These are phyloP conservation scores for Barnardius zonarius DNA, from an alignment of 2,113 vertebrate genomes.

Conservation along the genomic window DNA sequence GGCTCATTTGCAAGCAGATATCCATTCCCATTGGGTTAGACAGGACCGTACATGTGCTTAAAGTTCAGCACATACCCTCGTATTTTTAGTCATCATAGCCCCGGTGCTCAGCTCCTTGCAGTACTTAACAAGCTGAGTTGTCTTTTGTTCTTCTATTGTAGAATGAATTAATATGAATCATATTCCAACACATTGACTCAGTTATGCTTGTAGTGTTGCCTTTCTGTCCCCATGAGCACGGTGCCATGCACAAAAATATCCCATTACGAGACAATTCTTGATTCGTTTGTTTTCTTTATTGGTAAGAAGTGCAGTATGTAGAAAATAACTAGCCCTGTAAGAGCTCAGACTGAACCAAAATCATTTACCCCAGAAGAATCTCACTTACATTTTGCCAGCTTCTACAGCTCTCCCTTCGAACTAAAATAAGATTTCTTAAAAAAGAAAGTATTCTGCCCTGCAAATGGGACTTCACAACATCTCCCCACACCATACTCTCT, in stretches of 20 bases:
- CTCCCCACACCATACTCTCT: neutral
- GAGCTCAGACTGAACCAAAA: constrained; percentile 12
- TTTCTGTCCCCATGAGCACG: neutral
- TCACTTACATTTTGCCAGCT: neutral
- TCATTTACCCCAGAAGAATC: neutral
- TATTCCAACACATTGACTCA: neutral
- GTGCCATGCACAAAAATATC: neutral
- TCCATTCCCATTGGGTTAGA: neutral
- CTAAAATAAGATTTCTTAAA: neutral
- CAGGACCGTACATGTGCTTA: neutral
- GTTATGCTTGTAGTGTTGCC: neutral
- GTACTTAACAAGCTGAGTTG: neutral
- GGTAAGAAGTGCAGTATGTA: neutral
- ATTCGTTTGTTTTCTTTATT: constrained; percentile 17
- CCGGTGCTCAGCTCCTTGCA: neutral
- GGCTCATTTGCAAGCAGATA: neutral
- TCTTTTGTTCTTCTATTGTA: neutral
- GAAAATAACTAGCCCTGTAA: neutral
- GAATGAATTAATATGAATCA: neutral
- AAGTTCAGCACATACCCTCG: neutral
- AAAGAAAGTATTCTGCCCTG: neutral
- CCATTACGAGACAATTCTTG: neutral
- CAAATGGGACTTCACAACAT: neutral
- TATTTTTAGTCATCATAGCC: neutral
- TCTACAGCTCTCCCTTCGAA: neutral